Conservation (phyloP, 2,113 vertebrate genomes). For the Pimephales promelas region DNA sequence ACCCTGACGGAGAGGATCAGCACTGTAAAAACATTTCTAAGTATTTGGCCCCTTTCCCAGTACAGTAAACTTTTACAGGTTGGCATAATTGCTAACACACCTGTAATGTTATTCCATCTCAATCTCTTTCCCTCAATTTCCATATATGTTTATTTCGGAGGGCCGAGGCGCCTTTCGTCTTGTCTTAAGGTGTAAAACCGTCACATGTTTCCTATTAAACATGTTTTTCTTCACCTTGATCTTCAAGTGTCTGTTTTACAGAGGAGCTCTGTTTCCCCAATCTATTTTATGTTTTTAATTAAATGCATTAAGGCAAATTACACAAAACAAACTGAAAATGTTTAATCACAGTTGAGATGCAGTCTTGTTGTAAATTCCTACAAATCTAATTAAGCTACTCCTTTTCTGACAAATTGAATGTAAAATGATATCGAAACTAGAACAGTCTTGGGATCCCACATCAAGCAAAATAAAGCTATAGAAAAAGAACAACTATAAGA, state of each 20-base stretch:
- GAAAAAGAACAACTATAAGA: not conserved
- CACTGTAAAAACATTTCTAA: slow-evolving; percentile 69
- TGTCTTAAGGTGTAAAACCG: slow-evolving; percentile 49
- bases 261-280: not conserved
- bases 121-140: slow-evolving; percentile 40
- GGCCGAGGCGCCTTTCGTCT: slow-evolving; percentile 61
- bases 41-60: slow-evolving; percentile 66
- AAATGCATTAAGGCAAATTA: not conserved
- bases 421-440: not conserved
- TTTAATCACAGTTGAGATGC: not conserved
- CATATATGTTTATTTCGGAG: slow-evolving; percentile 67
- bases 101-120: slow-evolving; percentile 70
- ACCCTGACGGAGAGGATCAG: slow-evolving; percentile 64
- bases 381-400: not conserved
- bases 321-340: not conserved
- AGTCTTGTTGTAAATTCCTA: not conserved
- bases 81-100: slow-evolving; percentile 80
- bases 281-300: not conserved
- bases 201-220: slow-evolving; percentile 72
- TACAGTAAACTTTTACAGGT: slow-evolving; percentile 73
- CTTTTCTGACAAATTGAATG: not conserved
- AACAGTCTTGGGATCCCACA: not conserved
- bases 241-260: slow-evolving; percentile 39
- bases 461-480: not conserved
- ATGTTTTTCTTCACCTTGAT: slow-evolving; percentile 54